Base-by-base conservation (phyloP, 2,888 invertebrate species). In the Platycheirus albimanus region DNA sequence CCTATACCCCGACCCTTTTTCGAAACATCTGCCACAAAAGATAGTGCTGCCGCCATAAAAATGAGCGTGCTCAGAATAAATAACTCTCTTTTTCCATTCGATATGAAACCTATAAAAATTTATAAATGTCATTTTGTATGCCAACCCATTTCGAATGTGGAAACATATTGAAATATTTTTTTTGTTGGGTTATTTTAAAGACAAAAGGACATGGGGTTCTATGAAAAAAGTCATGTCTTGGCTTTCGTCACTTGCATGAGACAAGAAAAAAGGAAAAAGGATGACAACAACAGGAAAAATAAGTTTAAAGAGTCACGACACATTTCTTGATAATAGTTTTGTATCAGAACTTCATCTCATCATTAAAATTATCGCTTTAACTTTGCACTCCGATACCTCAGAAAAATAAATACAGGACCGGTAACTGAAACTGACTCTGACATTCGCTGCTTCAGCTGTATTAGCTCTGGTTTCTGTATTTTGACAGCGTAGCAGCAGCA, bases 261-360 rank as follows among this genome's bases (percentile, higher is more conserved):
- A n/a, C n/a, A n/a, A n/a, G 6, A 58, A 15, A 10, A 15, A 41
- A 58, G 33, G 56, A 13, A 15, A 19, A 58, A 28, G 24, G 41
- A 41, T 11, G 15, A 45, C 28, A 61, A 58, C 19, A 33, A 43
- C 7, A 67, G 13, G 15, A 66, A 67, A 63, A 81, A 58, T 63
- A 61, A 81, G 77, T 81, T 67, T 76, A 76, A 81, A 54, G 77
- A 77, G 66, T n/a, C n/a, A 77, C 76, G 81, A 81, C 81, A n/a
- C n/a, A n/a, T n/a, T n/a, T n/a, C 81, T 81, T 81, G 76, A 81
- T 77, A 81, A 43, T 72, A 19, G 54, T 81, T n/a, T n/a, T 54
- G 33, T 63, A 81, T 71, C 61, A 81, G 76, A 81, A 76, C 76
- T 81, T 52, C 71, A 66, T 71, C 76, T 43, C 58, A 75, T 61